Evolutionary conservation across 2,797 vertebrate species (phyloP).

Genomic region (Crocidura indochinensis): DNA sequence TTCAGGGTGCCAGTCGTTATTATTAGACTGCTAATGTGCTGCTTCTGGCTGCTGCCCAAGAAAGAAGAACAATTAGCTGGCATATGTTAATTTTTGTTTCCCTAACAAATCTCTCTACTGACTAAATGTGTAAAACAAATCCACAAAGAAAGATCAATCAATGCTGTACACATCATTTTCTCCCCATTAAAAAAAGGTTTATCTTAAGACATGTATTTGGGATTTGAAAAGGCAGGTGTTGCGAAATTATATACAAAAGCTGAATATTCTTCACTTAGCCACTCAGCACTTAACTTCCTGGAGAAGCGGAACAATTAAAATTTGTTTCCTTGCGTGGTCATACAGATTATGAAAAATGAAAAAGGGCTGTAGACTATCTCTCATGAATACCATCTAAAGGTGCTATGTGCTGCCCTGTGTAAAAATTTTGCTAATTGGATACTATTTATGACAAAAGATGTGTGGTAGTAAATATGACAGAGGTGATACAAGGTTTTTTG

Average conservation of each 20-base stretch:
- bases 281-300: slow-evolving; percentile 84
- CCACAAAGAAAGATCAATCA: slow-evolving; percentile 95
- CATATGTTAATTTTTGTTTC: slow-evolving; percentile 96
- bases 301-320: slow-evolving; percentile 86
- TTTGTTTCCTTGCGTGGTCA: slow-evolving; percentile 85
- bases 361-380: slow-evolving; percentile 87
- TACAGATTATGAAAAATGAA: slow-evolving; percentile 86
- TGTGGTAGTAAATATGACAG: slow-evolving; percentile 94
- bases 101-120: slow-evolving; percentile 95
- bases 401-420: slow-evolving; percentile 90
- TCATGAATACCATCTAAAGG: slow-evolving; percentile 88
- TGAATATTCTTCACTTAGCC: slow-evolving; percentile 87
- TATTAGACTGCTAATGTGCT: slow-evolving; percentile 94
- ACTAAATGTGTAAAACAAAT: slow-evolving; percentile 95
- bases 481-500: slow-evolving; percentile 92
- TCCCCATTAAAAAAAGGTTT: slow-evolving; percentile 93
- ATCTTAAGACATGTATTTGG: slow-evolving; percentile 92
- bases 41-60: slow-evolving; percentile 94
- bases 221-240: slow-evolving; percentile 92
- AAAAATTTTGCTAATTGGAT: slow-evolving; percentile 93
- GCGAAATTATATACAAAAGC: slow-evolving; percentile 88
- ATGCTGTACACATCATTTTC: slow-evolving; percentile 93
- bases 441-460: slow-evolving; percentile 94
- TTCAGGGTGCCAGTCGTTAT: slow-evolving; percentile 94
- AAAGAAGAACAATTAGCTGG: slow-evolving; percentile 95